Conservation (phyloP, 2,113 vertebrate species). For the Notothenia rossii region DNA sequence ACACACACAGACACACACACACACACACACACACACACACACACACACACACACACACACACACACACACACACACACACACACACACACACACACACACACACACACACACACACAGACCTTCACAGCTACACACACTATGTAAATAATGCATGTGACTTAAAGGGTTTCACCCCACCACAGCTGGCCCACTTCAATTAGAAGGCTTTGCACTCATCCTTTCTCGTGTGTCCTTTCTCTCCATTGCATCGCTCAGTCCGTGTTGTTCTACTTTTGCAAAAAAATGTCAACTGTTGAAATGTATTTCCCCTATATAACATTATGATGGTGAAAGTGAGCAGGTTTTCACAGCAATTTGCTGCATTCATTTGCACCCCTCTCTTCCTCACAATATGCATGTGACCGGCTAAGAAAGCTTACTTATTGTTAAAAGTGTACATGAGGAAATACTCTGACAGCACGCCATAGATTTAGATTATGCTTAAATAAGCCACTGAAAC, state of each 20-base stretch:
- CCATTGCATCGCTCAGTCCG: neutral
- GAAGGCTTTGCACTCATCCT: conserved; percentile 60
- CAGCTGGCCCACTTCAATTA: conserved; percentile 84
- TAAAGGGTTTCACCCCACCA: conserved; percentile 81
- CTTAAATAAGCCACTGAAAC: neutral
- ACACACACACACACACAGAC: conserved; percentile 19
- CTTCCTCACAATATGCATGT: neutral
- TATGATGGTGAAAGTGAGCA: too few relatives aligned
- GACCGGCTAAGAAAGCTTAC: neutral
- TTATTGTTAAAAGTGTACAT: neutral
- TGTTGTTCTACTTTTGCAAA: conserved; percentile 6
- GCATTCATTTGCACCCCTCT: neutral
- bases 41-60: neutral
- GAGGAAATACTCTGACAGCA: neutral
- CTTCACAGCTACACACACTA: conserved; percentile 43
- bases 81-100: conserved; percentile 39
- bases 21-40: conserved; percentile 12
- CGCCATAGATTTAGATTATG: neutral
- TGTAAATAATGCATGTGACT: conserved; percentile 86
- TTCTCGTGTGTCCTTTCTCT: neutral
- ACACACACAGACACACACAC: conserved; percentile 11
- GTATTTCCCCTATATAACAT: neutral
- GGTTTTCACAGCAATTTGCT: neutral
- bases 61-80: conserved; percentile 25
- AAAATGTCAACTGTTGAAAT: neutral